phyloP scores from a whole-genome alignment of 92 coral and sea anemone species.

The Siderastrea siderea region DNA sequence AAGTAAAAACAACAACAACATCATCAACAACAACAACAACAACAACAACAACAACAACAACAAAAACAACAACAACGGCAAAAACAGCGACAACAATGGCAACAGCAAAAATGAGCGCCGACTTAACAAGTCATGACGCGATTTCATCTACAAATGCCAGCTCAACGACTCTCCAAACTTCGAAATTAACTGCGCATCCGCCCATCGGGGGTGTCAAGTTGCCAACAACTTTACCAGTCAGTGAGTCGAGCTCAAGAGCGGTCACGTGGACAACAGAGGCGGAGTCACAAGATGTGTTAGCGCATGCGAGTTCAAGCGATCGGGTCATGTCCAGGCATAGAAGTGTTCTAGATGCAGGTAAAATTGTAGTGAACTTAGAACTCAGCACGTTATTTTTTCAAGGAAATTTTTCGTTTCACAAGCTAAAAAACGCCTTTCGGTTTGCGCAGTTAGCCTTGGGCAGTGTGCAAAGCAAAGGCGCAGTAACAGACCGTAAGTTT shows the following conservation, averaged over 20 bases:
- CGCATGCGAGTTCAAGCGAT: neutral
- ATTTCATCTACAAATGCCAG: neutral
- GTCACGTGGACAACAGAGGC: slow-evolving; percentile 12
- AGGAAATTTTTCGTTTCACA: no score
- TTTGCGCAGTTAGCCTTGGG: no score
- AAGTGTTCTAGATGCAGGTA: slow-evolving; percentile 14
- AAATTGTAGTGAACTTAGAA: neutral
- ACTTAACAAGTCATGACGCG: neutral
- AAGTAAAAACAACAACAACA: neutral
- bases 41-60: neutral
- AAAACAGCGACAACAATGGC: neutral
- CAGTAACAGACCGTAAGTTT: no score
- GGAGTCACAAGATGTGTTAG: neutral
- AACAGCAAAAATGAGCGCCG: neutral
- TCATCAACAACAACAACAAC: neutral
- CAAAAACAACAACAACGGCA: neutral
- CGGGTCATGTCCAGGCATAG: neutral
- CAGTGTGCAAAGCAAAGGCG: no score
- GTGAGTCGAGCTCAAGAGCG: neutral
- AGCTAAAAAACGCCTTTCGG: no score
- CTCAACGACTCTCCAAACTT: neutral
- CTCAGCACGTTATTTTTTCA: no score
- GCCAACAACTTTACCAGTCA: neutral
- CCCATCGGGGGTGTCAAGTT: neutral
- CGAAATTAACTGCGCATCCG: slow-evolving; percentile 14